phyloP scores from a whole-genome alignment of 2,888 invertebrate species.

The Octodonta nipae region DNA sequence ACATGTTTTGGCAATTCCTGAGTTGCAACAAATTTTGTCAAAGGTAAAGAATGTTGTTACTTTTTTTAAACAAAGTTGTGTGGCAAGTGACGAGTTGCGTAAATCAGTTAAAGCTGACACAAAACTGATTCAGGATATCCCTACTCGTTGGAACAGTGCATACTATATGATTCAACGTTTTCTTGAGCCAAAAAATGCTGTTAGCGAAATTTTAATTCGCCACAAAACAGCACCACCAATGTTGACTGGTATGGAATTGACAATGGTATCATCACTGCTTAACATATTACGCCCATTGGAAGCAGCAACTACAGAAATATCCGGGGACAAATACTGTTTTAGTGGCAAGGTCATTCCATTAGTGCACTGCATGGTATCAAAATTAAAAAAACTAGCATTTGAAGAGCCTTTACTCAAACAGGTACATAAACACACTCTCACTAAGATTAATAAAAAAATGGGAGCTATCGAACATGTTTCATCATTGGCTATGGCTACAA shows the following conservation, averaged over 20 bases:
- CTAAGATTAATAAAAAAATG: no score
- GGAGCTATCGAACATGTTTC: no score
- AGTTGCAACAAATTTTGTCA: not conserved
- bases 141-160: slow-evolving; percentile 1
- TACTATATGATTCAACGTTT: slow-evolving; percentile 2
- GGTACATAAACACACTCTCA: no score
- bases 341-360: slow-evolving; percentile 1
- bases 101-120: not conserved
- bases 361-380: no score
- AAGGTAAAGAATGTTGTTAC: slow-evolving; percentile 6
- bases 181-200: not conserved
- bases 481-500: not conserved
- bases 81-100: slow-evolving; percentile 2
- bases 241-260: not conserved
- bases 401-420: not conserved
- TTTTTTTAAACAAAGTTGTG: slow-evolving; percentile 7
- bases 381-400: no score
- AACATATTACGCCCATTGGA: not conserved
- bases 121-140: not conserved
- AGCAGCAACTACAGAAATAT: slow-evolving; percentile 1
- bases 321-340: not conserved
- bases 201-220: not conserved
- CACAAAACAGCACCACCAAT: slow-evolving; percentile 1
- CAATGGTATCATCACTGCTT: not conserved
- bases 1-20: not conserved